Base-by-base conservation (phyloP, 2,113 vertebrate genomes). In the Silurus meridionalis region DNA sequence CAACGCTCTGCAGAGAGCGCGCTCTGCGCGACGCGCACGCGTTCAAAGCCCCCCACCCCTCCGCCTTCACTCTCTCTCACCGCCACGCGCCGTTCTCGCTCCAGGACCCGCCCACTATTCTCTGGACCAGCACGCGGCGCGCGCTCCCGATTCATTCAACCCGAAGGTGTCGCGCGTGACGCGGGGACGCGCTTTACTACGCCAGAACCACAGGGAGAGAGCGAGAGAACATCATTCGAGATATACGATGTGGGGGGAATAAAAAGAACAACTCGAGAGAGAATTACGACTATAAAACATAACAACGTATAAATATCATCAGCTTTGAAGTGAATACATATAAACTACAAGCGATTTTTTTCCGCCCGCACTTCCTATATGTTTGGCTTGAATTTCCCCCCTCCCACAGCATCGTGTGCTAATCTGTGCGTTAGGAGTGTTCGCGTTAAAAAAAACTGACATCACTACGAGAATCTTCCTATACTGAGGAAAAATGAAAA, bases 121-220 rank as follows among this genome's bases (percentile, higher is more conserved):
- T 25, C 57, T 67, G 37, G 37, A 63, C 88, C 87, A 55, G 90
- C 37, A 88, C 89, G 89, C 90, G 84, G 60, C 48, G 61, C 84
- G 66, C 86, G 84, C 80, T 83, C 85, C 89, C 83, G 85, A 90
- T 92, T 92, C 92, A 92, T 92, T 92, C 92, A 92, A 37, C 86
- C 83, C 83, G 83, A 87, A 87, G 90, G 90, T 90, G 86, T 89
- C 91, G 92, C 88, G 90, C 91, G 87, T 84, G 85, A 58, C 28
- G 83, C 89, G 88, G 64, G 92, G 87, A 84, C 92, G 92, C 88
- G 92, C 91, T 89, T 93, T 93, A 93, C 92, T 92, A 92, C 88
- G 89, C 83, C 72, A 64, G 85, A 64, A 74, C 89, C 58, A 66
- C 55, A 86, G 75, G 25, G 79, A 64, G 55, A 79, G 80, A 83